These are phyloP conservation scores for Peucedramus taeniatus DNA, from an alignment of 2,113 vertebrate species.

Conservation along the genomic window DNA sequence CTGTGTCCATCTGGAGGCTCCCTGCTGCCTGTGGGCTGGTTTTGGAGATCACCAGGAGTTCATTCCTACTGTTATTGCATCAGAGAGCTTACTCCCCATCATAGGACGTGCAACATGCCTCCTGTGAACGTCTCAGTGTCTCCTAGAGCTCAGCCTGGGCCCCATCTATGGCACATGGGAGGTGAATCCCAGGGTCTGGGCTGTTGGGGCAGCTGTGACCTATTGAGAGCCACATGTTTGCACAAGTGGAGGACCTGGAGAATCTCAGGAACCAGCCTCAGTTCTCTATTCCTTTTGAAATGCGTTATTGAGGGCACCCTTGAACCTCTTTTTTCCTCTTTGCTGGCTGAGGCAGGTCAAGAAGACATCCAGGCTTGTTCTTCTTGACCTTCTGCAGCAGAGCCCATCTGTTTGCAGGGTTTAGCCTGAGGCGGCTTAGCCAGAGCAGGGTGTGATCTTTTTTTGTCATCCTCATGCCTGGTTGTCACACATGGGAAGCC, in stretches of 20 bases:
- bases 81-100: background rate
- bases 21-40: background rate
- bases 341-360: background rate
- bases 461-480: constrained; percentile 26
- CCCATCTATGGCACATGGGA: fast-evolving
- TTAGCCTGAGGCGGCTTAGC: constrained; percentile 59
- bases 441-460: constrained; percentile 35
- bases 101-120: fast-evolving
- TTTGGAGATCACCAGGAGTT: background rate
- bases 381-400: constrained; percentile 9
- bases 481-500: background rate
- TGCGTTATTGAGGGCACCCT: background rate
- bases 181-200: background rate
- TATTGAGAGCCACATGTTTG: fast-evolving
- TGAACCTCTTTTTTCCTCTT: background rate
- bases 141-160: background rate
- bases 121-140: background rate
- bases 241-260: background rate
- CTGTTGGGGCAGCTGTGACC: background rate
- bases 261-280: background rate
- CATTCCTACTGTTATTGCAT: background rate
- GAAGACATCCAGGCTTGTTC: background rate
- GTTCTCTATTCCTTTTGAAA: background rate
- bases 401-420: constrained; percentile 56
- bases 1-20: background rate